Conservation (phyloP, 1,140 invertebrate genomes). For the Euglossa dilemma region DNA sequence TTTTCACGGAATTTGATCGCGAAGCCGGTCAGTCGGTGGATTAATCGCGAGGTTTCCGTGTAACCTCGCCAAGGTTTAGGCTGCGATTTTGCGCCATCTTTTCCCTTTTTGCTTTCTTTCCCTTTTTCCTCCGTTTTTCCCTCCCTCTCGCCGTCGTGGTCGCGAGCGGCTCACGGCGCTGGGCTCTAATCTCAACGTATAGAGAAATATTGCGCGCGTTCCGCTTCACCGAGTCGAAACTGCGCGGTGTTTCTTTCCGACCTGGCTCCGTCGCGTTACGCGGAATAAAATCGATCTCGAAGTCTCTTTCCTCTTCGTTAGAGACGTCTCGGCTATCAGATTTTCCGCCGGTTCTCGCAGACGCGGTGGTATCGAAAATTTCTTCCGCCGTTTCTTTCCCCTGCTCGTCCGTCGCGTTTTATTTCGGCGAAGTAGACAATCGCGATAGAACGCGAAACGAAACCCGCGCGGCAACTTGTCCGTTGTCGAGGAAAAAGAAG, state of each 20-base stretch:
- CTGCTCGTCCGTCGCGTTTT: not conserved
- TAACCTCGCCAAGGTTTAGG: not conserved
- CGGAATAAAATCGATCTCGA: conserved; percentile 10
- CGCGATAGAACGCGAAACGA: not conserved
- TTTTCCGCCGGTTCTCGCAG: not conserved
- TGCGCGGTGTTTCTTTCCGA: conserved; percentile 23
- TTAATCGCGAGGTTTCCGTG: not conserved
- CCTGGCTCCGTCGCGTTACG: conserved; percentile 21
- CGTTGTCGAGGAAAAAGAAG: conserved; percentile 25
- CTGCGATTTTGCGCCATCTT: not conserved
- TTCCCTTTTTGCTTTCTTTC: too few species aligned
- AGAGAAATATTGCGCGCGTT: conserved; percentile 47
- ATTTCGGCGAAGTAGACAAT: not conserved
- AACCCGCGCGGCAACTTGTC: conserved; percentile 7
- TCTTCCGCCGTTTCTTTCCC: not conserved
- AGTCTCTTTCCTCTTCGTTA: conserved; percentile 15
- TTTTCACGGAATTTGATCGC: not conserved
- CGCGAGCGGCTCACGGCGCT: too few species aligned
- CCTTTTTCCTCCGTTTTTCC: too few species aligned
- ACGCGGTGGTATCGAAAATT: too few species aligned
- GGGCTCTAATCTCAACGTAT: conserved; percentile 32
- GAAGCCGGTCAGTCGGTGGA: too few species aligned
- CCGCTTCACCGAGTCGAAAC: conserved; percentile 43
- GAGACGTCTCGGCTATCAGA: not conserved
- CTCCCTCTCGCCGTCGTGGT: too few species aligned